A percentile compares a stretch with the other conserved stretches of the same genome.
phyloP scores from a whole-genome alignment of 2,113 vertebrate genomes.

The Manacus vitellinus region DNA sequence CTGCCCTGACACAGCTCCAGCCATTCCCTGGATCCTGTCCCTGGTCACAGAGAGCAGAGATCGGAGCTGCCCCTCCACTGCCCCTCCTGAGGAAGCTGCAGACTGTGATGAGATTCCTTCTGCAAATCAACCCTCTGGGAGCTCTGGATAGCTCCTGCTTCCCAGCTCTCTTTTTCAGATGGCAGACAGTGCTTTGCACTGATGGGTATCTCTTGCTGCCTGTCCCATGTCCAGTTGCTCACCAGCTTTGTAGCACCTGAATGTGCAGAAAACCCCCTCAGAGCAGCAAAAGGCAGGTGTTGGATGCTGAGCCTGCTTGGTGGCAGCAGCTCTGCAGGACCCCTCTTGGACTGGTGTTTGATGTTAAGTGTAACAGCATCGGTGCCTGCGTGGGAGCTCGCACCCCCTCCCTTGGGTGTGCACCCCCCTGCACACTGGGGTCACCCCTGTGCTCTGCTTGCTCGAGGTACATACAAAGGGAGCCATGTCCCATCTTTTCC shows the following conservation, averaged over 20 bases:
- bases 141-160: background rate
- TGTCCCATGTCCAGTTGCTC: background rate
- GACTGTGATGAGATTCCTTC: background rate
- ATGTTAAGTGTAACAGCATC: no score
- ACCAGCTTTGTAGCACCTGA: background rate
- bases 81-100: background rate
- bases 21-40: accelerated
- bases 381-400: background rate
- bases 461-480: background rate
- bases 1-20: background rate
- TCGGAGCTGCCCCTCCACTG: background rate
- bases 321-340: background rate
- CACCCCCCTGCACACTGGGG: accelerated
- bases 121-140: background rate
- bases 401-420: no score
- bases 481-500: background rate
- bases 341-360: background rate
- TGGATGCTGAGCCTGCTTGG: background rate
- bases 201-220: background rate
- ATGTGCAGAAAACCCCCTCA: background rate
- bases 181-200: background rate
- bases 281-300: background rate
- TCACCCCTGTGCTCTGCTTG: accelerated
- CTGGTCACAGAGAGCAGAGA: background rate
- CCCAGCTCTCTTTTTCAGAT: background rate